phyloP scores from a whole-genome alignment of 2,888 invertebrate genomes.

The Oithona nana region DNA sequence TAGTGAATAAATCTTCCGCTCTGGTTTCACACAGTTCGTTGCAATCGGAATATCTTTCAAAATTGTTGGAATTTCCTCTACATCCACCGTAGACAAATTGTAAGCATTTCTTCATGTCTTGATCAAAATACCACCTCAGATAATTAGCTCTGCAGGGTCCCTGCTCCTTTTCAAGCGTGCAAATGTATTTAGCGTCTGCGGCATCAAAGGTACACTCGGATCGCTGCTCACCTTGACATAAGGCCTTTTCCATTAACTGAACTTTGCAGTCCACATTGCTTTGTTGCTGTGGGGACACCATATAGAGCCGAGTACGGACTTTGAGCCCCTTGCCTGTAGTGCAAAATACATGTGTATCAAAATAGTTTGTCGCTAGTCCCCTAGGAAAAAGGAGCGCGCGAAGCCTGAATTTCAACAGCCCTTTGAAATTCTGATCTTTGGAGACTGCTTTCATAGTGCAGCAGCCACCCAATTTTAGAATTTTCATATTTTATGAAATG shows the following conservation, averaged over 20 bases:
- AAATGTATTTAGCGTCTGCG: not conserved
- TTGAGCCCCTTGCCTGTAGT: slow-evolving; percentile 53
- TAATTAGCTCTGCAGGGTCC: slow-evolving; percentile 78
- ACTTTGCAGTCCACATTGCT: slow-evolving; percentile 22
- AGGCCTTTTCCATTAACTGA: slow-evolving; percentile 23
- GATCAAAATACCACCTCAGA: slow-evolving; percentile 70
- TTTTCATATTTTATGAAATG: no score
- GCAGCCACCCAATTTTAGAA: no score
- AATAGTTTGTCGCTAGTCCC: no score
- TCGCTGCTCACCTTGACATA: slow-evolving; percentile 21
- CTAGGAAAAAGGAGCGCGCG: not conserved
- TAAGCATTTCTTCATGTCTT: slow-evolving; percentile 45
- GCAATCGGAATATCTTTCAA: slow-evolving; percentile 50
- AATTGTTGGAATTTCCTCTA: slow-evolving; percentile 70
- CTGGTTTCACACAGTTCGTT: slow-evolving; percentile 21
- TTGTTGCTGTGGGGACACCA: slow-evolving; percentile 20
- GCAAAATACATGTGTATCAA: no score
- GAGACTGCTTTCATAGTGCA: no score
- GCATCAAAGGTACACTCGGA: not conserved
- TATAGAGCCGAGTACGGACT: slow-evolving; percentile 52
- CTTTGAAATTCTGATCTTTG: no score
- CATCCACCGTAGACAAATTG: slow-evolving; percentile 74
- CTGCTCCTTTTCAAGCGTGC: slow-evolving; percentile 22
- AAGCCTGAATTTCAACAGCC: no score
- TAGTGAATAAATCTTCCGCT: not conserved